Base-by-base conservation (phyloP, 2,797 vertebrate species). In the Geotria australis region DNA sequence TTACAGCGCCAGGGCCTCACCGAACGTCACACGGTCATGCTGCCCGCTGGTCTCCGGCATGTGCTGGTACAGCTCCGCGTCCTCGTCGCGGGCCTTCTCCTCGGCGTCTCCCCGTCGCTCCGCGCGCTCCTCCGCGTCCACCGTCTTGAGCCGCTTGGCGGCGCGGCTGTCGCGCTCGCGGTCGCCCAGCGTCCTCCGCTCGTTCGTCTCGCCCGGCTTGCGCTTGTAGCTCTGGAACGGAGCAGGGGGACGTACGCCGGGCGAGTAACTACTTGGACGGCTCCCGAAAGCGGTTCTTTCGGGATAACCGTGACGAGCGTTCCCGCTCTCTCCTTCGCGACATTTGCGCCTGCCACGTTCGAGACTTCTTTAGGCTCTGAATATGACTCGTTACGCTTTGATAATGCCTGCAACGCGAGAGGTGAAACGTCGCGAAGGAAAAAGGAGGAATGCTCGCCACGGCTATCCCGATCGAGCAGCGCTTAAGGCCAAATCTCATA, bases 21-120 rank as follows among this genome's bases (percentile, higher is more conserved):
- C 91, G 0, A 89, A 98, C 3, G 89, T 89, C 72, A 95, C 86
- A 1, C 77, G 62, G 60, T 98, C 83, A 0, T 84, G 81, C 49
- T 62, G 46, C 15, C 75, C 68, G 3, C 74, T 76, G 57, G 74
- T 72, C 62, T 79, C 67, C 58, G 70, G 78, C 56, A 95, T 69
- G 60, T 98, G 83, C 47, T 98, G 79, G 53, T 86, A 95, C 1
- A 77, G 74, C 61, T 96, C 82, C 0, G 91, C 78, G 12, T 85
- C 77, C 59, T 77, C 73, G n/a, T n/a, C n/a, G n/a, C n/a, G 51
- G 24, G 51, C 60, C 61, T 65, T 64, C 47, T 66, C 58, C 3
- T 76, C 65, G 0, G 63, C 57, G 49, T 68, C 3, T 59, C 60
- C 14, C 2, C 68, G 64, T 60, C 74, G 69, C 1, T 65, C 57